Conservation (phyloP, 2,888 invertebrate genomes). For the Anarsia innoxiella region DNA sequence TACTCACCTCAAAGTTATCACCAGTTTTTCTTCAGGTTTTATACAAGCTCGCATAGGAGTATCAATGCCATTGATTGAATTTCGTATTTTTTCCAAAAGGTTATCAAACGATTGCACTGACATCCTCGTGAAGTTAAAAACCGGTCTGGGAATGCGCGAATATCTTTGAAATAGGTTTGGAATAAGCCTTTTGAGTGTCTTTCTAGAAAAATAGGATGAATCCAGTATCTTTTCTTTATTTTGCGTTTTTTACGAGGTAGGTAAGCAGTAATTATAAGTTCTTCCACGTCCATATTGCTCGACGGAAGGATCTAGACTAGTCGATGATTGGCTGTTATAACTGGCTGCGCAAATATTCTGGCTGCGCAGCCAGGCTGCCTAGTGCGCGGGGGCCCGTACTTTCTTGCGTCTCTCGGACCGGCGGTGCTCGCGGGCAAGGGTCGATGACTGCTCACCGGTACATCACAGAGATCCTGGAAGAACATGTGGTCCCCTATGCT, state of each 20-base stretch:
- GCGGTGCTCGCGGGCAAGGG: no score
- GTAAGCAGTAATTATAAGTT: conserved; percentile 24
- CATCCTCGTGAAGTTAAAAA: conserved; percentile 27
- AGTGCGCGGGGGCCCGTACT: conserved; percentile 16
- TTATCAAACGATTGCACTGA: conserved; percentile 23
- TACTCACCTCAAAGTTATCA: conserved; percentile 24
- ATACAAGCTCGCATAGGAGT: conserved; percentile 15
- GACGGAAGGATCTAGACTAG: conserved; percentile 23
- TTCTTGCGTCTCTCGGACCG: no score
- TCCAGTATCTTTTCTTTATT: no score
- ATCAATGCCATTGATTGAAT: conserved; percentile 23
- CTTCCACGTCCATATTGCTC: conserved; percentile 26
- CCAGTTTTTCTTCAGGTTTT: conserved; percentile 24
- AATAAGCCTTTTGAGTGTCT: conserved; percentile 25
- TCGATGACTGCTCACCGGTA: no score
- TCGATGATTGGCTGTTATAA: conserved; percentile 24
- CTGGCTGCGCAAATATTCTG: conserved; percentile 21
- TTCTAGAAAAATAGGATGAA: conserved; percentile 28
- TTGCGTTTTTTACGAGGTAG: no score
- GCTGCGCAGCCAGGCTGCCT: no score
- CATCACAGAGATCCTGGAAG: no score
- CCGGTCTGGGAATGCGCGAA: conserved; percentile 8
- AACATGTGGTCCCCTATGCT: no score
- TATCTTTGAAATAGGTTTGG: conserved; percentile 15
- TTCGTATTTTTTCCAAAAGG: conserved; percentile 22